A percentile compares a stretch with the other conserved stretches of the same genome.
These are phyloP conservation scores for Lingula anatina DNA, from an alignment of 2,888 invertebrate genomes.

Conservation along the genomic window DNA sequence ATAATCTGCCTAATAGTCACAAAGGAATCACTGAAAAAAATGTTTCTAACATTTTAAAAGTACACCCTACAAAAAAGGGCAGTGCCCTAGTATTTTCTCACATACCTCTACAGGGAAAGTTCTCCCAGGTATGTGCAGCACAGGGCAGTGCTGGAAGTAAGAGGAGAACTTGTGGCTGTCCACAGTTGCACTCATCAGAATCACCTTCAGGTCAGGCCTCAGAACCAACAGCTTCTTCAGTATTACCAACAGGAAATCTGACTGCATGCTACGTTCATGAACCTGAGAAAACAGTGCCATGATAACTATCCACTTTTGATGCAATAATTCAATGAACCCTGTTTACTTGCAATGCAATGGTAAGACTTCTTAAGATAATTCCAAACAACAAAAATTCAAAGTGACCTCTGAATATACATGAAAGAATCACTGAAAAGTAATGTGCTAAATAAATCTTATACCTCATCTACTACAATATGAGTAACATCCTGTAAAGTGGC, in stretches of 20 bases:
- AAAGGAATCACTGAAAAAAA: no score
- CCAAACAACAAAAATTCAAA: no score
- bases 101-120: constrained; percentile 40
- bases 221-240: constrained; percentile 27
- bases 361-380: no score
- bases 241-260: constrained; percentile 44
- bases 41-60: no score
- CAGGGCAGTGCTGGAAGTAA: constrained; percentile 43
- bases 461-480: constrained; percentile 48
- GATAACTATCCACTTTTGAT: background rate
- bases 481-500: constrained; percentile 27
- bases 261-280: constrained; percentile 46
- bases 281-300: constrained; percentile 24
- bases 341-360: background rate
- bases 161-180: constrained; percentile 42
- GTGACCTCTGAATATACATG: no score
- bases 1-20: no score
- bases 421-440: no score
- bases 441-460: no score
- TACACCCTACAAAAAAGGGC: no score
- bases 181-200: constrained; percentile 49
- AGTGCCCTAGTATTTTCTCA: no score
- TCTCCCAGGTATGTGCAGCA: constrained; percentile 42
- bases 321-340: background rate
- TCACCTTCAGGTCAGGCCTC: constrained; percentile 34